Percentiles rank a stretch among this genome's conserved stretches.
Conservation (phyloP, 2,113 vertebrate species). For the Microtus richardsoni region DNA sequence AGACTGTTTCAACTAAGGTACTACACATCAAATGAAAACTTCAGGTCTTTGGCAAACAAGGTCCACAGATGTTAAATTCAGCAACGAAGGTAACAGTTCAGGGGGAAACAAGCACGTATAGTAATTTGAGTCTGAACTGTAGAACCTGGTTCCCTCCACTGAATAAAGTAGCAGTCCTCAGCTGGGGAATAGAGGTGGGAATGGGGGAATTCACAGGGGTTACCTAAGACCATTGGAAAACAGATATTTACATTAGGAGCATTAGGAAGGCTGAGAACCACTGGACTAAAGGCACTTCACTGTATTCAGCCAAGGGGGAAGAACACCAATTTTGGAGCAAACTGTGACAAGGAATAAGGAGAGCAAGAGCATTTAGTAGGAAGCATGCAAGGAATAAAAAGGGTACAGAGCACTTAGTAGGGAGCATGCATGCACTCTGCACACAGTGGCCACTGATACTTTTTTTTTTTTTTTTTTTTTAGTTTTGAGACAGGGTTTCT, state of each 20-base stretch:
- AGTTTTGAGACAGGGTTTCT: too few species aligned
- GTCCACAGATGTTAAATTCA: neutral
- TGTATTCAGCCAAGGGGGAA: neutral
- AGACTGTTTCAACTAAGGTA: neutral
- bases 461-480: too few species aligned
- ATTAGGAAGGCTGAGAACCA: neutral
- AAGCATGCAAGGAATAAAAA: too few species aligned
- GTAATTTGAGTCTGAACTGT: neutral
- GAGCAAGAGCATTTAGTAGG: neutral
- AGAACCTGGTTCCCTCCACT: neutral
- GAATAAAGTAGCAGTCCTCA: neutral
- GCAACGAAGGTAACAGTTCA: neutral
- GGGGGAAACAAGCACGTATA: neutral
- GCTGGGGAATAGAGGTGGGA: too few species aligned
- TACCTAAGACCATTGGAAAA: neutral
- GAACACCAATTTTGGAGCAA: constrained; percentile 6
- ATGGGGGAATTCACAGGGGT: neutral
- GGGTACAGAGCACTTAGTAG: neutral
- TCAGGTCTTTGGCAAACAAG: neutral
- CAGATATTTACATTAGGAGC: neutral
- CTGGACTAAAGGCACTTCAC: neutral
- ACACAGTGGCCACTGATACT: neutral
- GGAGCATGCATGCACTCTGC: too few species aligned
- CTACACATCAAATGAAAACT: neutral
- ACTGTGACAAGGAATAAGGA: constrained; percentile 23